These are phyloP conservation scores for Phenganax marumi DNA, from an alignment of 92 coral and sea anemone species.

Conservation along the genomic window DNA sequence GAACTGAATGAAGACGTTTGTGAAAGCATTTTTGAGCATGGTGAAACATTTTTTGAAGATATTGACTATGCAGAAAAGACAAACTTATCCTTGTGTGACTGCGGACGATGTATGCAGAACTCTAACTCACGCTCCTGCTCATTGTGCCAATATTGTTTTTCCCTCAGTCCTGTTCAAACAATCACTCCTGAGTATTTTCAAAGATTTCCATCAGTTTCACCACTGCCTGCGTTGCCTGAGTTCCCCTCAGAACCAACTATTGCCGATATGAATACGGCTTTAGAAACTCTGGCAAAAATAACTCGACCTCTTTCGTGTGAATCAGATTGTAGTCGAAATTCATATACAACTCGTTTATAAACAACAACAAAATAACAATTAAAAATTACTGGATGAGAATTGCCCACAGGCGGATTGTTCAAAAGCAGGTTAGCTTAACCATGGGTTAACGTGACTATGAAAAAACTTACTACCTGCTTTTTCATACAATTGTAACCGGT, in stretches of 20 bases:
- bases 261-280: constrained; percentile 5
- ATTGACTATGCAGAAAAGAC: neutral
- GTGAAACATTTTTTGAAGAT: neutral
- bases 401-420: no score
- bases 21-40: no score
- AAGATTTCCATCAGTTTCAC: constrained; percentile 13
- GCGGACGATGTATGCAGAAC: neutral
- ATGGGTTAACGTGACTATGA: no score
- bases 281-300: constrained; percentile 11
- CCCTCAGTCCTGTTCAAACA: neutral
- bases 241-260: constrained; percentile 9
- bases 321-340: constrained; percentile 13
- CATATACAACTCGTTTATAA: neutral
- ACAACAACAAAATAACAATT: neutral
- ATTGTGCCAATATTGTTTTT: constrained; percentile 6
- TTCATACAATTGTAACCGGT: no score
- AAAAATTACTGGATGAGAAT: no score
- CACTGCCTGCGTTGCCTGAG: neutral
- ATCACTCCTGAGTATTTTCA: constrained; percentile 1
- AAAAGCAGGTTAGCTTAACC: no score
- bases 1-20: constrained; percentile 44
- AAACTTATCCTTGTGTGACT: neutral
- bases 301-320: neutral
- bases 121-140: neutral
- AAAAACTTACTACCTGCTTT: no score